Evolutionary conservation across 2,113 vertebrate species (phyloP).

Genomic region (Pterocles gutturalis): DNA sequence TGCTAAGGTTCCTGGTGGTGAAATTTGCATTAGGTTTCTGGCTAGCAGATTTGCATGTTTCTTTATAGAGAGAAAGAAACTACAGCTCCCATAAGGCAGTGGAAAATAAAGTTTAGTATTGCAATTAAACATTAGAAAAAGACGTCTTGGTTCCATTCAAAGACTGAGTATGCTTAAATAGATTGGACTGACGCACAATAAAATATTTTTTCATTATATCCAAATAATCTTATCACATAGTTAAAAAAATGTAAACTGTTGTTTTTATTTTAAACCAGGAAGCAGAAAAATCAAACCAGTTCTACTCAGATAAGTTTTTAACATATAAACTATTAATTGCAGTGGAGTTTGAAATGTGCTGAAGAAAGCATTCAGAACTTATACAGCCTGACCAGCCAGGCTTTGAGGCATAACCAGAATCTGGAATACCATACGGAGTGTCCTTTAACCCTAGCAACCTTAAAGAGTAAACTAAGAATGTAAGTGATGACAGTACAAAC

Average conservation of each 20-base stretch:
- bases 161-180: neutral
- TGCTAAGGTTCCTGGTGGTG: neutral
- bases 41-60: neutral
- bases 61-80: neutral
- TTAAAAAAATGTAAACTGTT: too few relatives aligned
- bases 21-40: neutral
- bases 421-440: neutral
- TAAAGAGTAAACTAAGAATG: neutral
- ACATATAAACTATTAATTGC: neutral
- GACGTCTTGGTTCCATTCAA: neutral
- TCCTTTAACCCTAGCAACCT: neutral
- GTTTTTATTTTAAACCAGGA: neutral
- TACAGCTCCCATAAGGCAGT: neutral
- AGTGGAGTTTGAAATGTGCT: neutral
- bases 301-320: neutral
- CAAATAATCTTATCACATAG: neutral
- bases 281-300: neutral
- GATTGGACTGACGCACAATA: neutral
- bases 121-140: neutral
- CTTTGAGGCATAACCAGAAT: neutral
- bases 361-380: neutral
- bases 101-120: neutral
- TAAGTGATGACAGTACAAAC: neutral
- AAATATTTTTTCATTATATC: neutral
- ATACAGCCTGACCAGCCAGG: neutral